Evolutionary conservation across 92 coral and sea anemone genomes (phyloP).

Genomic region (Nematostella vectensis): DNA sequence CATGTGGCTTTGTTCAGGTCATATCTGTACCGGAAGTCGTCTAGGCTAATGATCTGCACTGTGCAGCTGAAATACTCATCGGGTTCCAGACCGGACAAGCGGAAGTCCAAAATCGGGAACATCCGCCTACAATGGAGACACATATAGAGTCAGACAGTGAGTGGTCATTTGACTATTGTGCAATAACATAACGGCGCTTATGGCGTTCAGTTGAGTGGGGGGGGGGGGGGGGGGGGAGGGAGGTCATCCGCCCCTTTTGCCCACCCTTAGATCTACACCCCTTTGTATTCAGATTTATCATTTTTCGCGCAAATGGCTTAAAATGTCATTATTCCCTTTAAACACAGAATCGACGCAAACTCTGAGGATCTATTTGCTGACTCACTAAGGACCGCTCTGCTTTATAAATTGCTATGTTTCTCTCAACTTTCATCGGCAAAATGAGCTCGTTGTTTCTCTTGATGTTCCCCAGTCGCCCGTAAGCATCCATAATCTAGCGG

Average conservation of each 20-base stretch:
- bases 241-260: neutral
- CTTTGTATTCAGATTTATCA: too few relatives aligned
- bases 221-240: neutral
- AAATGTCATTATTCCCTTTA: too few relatives aligned
- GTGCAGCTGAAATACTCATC: slow-evolving; percentile 73
- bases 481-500: too few relatives aligned
- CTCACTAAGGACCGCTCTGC: too few relatives aligned
- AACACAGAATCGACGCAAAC: too few relatives aligned
- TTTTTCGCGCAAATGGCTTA: too few relatives aligned
- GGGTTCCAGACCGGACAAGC: slow-evolving; percentile 57
- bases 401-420: too few relatives aligned
- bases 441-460: too few relatives aligned
- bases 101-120: slow-evolving; percentile 83
- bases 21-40: slow-evolving; percentile 66
- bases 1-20: slow-evolving; percentile 37
- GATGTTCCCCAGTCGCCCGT: too few relatives aligned
- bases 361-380: too few relatives aligned
- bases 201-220: too few relatives aligned
- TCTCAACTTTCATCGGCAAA: too few relatives aligned
- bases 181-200: neutral
- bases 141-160: neutral
- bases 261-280: neutral
- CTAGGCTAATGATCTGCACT: slow-evolving; percentile 56
- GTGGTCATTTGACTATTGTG: neutral
- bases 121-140: slow-evolving; percentile 40